Base-by-base conservation (phyloP, 2,888 invertebrate species). In the Pyrochroa serraticornis region DNA sequence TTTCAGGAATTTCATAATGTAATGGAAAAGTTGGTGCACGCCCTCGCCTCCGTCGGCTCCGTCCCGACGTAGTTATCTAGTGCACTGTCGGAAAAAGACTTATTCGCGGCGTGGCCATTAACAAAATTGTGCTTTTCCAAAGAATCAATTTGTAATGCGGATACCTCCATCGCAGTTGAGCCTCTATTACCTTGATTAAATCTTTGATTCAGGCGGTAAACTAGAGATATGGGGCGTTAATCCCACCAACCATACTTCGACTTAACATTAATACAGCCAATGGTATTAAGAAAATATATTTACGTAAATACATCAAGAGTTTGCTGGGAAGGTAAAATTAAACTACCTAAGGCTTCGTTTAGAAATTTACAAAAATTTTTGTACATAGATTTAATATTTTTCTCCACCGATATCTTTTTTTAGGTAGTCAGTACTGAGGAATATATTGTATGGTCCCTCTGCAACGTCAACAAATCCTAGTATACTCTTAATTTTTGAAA, bases 101-200 rank as follows among this genome's bases (percentile, higher is more conserved):
- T 65, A 64, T 61, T 62, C 57, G 55, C 55, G 55, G 53, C 60
- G 56, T 63, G 45, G 60, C 64, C 66, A 66, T 66, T 66, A 66
- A 65, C 66, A 60, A 66, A 66, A 66, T 66, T 66, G 66, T 66
- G 62, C 66, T 66, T 63, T 65, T 66, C 66, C 60, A 62, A 65
- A 65, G 66, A 66, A 66, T 66, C 66, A 66, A 66, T 66, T 66
- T 66, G 66, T 66, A 68, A 68, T 63, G 64, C 60, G 57, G 66
- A 56, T 49, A 53, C 64, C 58, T 44, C 63, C 54, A 60, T 38
- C 50, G 65, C 58, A 59, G 60, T 62, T 51, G 64, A 58, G 46
- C 50, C 60, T 64, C 67, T 68, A 68, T 68, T 68, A 68, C 65
- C 65, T 62, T 66, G 68, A 68, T 68, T 68, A 68, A 68, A 68